phyloP scores from a whole-genome alignment of 2,113 vertebrate genomes.

The Amia ocellicauda region DNA sequence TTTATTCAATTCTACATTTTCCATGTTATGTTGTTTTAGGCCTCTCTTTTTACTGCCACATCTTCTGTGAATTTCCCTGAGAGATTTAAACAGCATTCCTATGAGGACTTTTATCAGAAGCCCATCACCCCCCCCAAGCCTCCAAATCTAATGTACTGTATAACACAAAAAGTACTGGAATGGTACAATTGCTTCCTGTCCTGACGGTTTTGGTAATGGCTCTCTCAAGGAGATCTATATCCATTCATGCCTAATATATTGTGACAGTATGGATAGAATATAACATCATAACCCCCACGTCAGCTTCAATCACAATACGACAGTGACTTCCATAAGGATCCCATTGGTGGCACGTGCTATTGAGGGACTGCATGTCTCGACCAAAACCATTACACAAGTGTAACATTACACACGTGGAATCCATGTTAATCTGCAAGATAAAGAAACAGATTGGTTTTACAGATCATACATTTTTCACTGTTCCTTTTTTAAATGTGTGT shows the following conservation, averaged over 20 bases:
- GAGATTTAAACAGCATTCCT: slow-evolving; percentile 19
- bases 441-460: not conserved
- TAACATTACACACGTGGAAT: not conserved
- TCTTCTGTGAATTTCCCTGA: slow-evolving; percentile 31
- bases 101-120: slow-evolving; percentile 2
- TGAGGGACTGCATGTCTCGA: slow-evolving; percentile 13
- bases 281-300: slow-evolving; percentile 36
- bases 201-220: slow-evolving; percentile 35
- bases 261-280: slow-evolving; percentile 39
- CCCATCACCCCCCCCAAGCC: slow-evolving; percentile 4
- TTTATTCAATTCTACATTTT: slow-evolving; percentile 23
- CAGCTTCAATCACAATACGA: slow-evolving; percentile 34
- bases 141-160: slow-evolving; percentile 33
- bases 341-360: slow-evolving; percentile 19
- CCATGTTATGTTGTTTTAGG: slow-evolving; percentile 25
- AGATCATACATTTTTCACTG: slow-evolving; percentile 11
- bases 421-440: not conserved
- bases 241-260: slow-evolving; percentile 35
- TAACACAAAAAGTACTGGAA: slow-evolving; percentile 36
- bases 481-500: too few relatives aligned
- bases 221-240: slow-evolving; percentile 39
- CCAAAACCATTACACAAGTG: not conserved
- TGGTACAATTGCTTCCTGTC: slow-evolving; percentile 36
- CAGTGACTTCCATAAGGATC: slow-evolving; percentile 20
- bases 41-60: slow-evolving; percentile 30